Percentiles rank a stretch among this genome's conserved stretches.
These are phyloP conservation scores for Sylvilagus floridanus DNA, from an alignment of 2,797 vertebrate genomes.

Conservation along the genomic window DNA sequence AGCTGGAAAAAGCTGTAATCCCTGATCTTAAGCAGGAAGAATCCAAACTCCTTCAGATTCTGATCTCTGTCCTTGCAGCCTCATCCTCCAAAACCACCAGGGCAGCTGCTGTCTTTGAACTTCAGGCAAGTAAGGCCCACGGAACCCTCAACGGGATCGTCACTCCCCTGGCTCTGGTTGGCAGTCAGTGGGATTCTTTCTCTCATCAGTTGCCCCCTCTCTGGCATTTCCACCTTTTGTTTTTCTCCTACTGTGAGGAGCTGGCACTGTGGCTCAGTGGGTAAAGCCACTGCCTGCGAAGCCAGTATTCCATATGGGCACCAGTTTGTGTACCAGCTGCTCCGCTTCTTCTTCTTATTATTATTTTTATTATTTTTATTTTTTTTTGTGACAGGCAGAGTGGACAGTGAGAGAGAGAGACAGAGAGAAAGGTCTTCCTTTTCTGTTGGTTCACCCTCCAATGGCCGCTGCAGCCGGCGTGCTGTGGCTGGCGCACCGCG, in stretches of 20 bases:
- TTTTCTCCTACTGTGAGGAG: background rate
- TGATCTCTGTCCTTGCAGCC: background rate
- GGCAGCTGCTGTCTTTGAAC: background rate
- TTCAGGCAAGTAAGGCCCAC: background rate
- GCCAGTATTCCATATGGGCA: too few relatives aligned
- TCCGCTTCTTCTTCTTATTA: too few relatives aligned
- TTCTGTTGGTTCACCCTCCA: too few relatives aligned
- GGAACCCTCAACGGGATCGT: background rate
- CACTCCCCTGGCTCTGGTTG: background rate
- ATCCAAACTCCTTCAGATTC: background rate
- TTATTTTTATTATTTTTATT: too few relatives aligned
- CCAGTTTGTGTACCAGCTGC: too few relatives aligned
- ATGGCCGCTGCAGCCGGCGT: rapidly evolving
- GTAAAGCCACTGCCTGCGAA: too few relatives aligned
- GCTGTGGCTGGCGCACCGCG: too few relatives aligned
- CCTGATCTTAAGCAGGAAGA: background rate
- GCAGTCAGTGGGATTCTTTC: background rate
- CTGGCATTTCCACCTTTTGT: background rate
- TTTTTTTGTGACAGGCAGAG: too few relatives aligned
- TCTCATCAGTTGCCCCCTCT: background rate
- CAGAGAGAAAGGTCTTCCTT: too few relatives aligned
- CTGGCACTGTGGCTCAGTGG: too few relatives aligned
- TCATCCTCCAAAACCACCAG: background rate
- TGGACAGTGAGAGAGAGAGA: too few relatives aligned
- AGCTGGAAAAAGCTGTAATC: background rate